Evolutionary conservation across 2,888 invertebrate genomes (phyloP), one percentile per base, ranked within the genome.

Genomic region (Diabrotica balteata): DNA sequence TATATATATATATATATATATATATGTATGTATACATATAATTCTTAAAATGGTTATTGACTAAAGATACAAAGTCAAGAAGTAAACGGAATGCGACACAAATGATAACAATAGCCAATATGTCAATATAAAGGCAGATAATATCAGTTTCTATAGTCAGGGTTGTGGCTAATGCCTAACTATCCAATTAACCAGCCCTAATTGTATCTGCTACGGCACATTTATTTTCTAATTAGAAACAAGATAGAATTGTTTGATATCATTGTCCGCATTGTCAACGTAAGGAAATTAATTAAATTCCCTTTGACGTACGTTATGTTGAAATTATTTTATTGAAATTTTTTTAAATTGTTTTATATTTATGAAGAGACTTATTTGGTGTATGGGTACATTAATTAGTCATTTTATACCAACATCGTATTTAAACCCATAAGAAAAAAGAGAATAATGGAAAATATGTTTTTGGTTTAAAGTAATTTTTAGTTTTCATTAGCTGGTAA

Each of bases 141-240:
- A 71, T 69, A 76, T 76, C 75, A 66, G 46, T 71, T 70, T 70
- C 70, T 64, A 67, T 67, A 66, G 32, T 53, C 72, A 68, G 78
- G 77, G 76, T 77, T 79, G 79, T 71, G 79, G 79, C 77, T 76
- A 72, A 64, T 73, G 75, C 75, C 75, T 75, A 79, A 79, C 77
- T 76, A 77, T 73, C 77, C 78, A 78, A 80, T 80, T 80, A 80
- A 78, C 77, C 78, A 76, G 72, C 72, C 75, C 78, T 78, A 79
- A 78, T 79, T 80, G 78, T 76, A 75, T 73, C 70, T 71, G 78
- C 73, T 72, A 77, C 76, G 78, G 74, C 76, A 78, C 78, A 79
- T 80, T 79, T 79, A 77, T 78, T 78, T 76, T 72, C 76, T 78
- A 80, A 80, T 79, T 80, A 77, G 71, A 70, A 73, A 73, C 74